A percentile compares a stretch with the other conserved stretches of the same genome.
phyloP scores from a whole-genome alignment of 2,113 vertebrate species.

The Rhizomys pruinosus region DNA sequence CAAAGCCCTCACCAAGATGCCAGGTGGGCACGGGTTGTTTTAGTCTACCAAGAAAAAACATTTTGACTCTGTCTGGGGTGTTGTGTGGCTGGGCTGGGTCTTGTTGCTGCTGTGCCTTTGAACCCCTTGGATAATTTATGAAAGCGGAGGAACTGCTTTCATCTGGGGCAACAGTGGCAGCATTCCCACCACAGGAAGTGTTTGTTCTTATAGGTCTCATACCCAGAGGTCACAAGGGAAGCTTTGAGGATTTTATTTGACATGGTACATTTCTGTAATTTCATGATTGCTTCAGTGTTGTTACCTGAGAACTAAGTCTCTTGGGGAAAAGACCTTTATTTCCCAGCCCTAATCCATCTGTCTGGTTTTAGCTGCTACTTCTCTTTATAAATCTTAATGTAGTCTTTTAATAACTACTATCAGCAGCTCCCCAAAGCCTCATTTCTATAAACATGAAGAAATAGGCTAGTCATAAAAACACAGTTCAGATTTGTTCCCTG shows the following conservation, averaged over 20 bases:
- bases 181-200: conserved; percentile 50
- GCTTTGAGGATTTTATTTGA: conserved; percentile 21
- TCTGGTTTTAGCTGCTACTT: background rate
- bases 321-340: background rate
- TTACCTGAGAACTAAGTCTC: background rate
- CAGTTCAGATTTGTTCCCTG: background rate
- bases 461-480: background rate
- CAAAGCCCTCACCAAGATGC: background rate
- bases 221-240: background rate
- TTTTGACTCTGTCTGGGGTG: background rate
- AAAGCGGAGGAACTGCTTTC: conserved; percentile 75
- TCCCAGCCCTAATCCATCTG: background rate
- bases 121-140: conserved; percentile 53
- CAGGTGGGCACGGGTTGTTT: background rate
- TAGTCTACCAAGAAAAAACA: background rate
- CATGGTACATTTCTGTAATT: conserved; percentile 15
- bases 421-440: background rate
- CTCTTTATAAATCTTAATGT: background rate
- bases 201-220: conserved; percentile 47
- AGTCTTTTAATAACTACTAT: background rate
- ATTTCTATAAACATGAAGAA: background rate
- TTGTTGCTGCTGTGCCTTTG: conserved; percentile 43
- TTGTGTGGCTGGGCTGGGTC: background rate
- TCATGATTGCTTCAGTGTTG: conserved; percentile 17
- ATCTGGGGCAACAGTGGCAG: conserved; percentile 58